These are phyloP conservation scores for Hydra vulgaris DNA, from an alignment of 30 jellyfish, hydroid and myxozoan species.

Conservation along the genomic window DNA sequence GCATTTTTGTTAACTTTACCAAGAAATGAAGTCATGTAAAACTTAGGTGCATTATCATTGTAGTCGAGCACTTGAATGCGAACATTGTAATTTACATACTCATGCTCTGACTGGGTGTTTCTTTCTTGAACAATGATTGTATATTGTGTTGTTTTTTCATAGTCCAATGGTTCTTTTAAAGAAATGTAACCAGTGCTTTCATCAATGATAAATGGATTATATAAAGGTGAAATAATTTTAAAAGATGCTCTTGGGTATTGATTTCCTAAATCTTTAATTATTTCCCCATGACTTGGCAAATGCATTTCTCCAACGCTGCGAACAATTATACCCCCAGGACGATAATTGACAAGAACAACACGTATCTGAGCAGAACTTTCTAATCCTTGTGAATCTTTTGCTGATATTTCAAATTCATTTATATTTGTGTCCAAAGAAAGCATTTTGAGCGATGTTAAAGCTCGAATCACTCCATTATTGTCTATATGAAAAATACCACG, in stretches of 20 bases:
- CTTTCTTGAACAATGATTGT: constrained; percentile 60
- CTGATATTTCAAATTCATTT: constrained; percentile 47
- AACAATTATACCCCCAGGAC: constrained; percentile 46
- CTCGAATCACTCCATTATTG: constrained; percentile 44
- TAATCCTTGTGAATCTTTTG: constrained; percentile 64
- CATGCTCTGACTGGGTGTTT: constrained; percentile 26
- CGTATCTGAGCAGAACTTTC: constrained; percentile 35
- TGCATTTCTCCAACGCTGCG: constrained; percentile 53
- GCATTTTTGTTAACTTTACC: constrained; percentile 86
- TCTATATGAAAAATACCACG: constrained; percentile 50
- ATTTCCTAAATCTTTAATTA: constrained; percentile 51
- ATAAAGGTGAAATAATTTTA: constrained; percentile 62
- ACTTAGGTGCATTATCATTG: constrained; percentile 76
- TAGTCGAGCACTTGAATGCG: constrained; percentile 52
- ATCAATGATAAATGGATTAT: constrained; percentile 60
- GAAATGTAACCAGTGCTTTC: constrained; percentile 44
- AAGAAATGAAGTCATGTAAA: constrained; percentile 51
- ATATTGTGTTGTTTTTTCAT: constrained; percentile 43
- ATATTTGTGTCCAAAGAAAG: constrained; percentile 41
- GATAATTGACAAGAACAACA: constrained; percentile 62
- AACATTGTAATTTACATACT: constrained; percentile 49
- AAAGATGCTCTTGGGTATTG: constrained; percentile 51
- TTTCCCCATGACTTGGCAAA: constrained; percentile 25
- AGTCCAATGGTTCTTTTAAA: constrained; percentile 39
- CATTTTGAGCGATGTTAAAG: constrained; percentile 34